A percentile compares a stretch with the other conserved stretches of the same genome.
These are phyloP conservation scores for Cottoperca gobio DNA, from an alignment of 2,797 vertebrate genomes.

Conservation along the genomic window DNA sequence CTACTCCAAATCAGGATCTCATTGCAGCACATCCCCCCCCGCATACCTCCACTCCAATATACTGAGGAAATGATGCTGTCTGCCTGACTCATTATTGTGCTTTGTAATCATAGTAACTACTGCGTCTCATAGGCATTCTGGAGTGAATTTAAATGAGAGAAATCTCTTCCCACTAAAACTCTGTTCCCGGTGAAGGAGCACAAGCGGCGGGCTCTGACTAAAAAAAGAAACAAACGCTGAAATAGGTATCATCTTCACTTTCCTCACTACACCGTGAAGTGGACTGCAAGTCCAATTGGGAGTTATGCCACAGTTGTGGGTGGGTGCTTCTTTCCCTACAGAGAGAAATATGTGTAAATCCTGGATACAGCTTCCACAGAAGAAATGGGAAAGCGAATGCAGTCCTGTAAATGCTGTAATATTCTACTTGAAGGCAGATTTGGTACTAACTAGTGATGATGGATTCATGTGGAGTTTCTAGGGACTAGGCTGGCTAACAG, in stretches of 20 bases:
- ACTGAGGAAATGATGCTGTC: conserved; percentile 53
- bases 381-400: background rate
- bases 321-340: conserved; percentile 29
- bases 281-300: conserved; percentile 44
- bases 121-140: conserved; percentile 55
- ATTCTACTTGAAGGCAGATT: conserved; percentile 70
- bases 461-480: conserved; percentile 72
- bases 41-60: conserved; percentile 57
- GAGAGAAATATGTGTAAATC: conserved; percentile 49
- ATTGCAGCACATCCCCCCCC: background rate
- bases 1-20: conserved; percentile 24
- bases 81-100: conserved; percentile 64
- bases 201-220: conserved; percentile 26
- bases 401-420: conserved; percentile 57
- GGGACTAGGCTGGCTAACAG: conserved; percentile 78
- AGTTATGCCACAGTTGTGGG: conserved; percentile 41
- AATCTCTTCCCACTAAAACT: conserved; percentile 59
- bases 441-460: conserved; percentile 70
- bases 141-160: conserved; percentile 66
- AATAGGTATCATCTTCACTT: conserved; percentile 62
- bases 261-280: conserved; percentile 37
- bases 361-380: conserved; percentile 14
- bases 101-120: conserved; percentile 72
- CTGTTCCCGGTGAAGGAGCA: conserved; percentile 46
- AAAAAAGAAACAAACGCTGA: conserved; percentile 33